phyloP scores from a whole-genome alignment of 2,797 vertebrate species.

The Microctenopoma lineatum region DNA sequence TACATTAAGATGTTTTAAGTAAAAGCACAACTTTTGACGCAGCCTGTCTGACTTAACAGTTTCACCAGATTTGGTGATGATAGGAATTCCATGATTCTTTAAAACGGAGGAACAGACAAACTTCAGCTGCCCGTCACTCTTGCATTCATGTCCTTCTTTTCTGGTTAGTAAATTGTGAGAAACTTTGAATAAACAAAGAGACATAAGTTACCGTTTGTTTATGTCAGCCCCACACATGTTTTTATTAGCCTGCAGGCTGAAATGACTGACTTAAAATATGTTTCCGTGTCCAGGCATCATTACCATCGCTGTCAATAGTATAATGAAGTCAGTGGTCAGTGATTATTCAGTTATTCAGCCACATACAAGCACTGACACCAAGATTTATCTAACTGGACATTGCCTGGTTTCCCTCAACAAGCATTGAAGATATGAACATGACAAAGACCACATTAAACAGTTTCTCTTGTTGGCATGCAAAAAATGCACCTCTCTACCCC shows the following conservation, averaged over 20 bases:
- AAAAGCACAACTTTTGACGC: neutral
- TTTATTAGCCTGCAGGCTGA: conserved; percentile 53
- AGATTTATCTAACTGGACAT: conserved; percentile 46
- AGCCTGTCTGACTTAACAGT: conserved; percentile 16
- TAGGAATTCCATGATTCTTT: conserved; percentile 30
- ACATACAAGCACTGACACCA: conserved; percentile 41
- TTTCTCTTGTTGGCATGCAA: conserved; percentile 34
- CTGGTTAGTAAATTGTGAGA: neutral
- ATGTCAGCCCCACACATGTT: conserved; percentile 38
- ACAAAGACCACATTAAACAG: conserved; percentile 53
- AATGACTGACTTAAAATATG: conserved; percentile 41
- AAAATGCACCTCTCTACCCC: conserved; percentile 21
- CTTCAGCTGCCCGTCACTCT: conserved; percentile 19
- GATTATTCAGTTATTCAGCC: conserved; percentile 13
- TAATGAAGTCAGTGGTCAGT: conserved; percentile 13
- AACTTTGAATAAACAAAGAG: conserved; percentile 32
- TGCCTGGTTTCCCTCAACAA: conserved; percentile 65
- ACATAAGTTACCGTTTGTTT: conserved; percentile 27
- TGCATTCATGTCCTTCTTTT: neutral
- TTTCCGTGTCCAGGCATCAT: conserved; percentile 14
- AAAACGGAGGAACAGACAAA: conserved; percentile 40
- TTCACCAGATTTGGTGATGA: neutral
- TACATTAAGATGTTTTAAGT: too few species aligned
- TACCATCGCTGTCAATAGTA: conserved; percentile 1
- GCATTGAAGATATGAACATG: conserved; percentile 59